phyloP scores from a whole-genome alignment of 2,113 vertebrate genomes.

The Myrmecophaga tridactyla region DNA sequence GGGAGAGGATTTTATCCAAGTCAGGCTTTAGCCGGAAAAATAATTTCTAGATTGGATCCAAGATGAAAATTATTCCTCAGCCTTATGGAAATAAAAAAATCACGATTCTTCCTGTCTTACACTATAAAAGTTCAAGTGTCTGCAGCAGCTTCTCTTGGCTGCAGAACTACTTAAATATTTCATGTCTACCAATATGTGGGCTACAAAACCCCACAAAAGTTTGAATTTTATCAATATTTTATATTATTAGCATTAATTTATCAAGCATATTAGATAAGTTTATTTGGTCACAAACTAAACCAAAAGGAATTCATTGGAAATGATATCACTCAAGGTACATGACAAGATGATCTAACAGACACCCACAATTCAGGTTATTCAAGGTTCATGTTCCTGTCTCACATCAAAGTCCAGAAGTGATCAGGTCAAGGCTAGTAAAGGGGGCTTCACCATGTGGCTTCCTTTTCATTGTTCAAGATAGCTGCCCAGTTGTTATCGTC shows the following conservation, averaged over 20 bases:
- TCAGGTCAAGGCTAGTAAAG: not conserved
- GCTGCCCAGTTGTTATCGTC: not conserved
- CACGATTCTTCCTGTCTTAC: constrained; percentile 61
- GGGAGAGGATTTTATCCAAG: constrained; percentile 62
- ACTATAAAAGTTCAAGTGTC: constrained; percentile 66
- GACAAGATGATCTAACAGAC: not conserved
- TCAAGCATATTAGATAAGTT: not conserved
- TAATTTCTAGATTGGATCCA: constrained; percentile 60
- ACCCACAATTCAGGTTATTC: constrained; percentile 17
- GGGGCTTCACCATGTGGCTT: not conserved
- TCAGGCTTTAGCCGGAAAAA: constrained; percentile 59
- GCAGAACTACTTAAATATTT: constrained; percentile 48
- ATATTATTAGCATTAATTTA: constrained; percentile 30
- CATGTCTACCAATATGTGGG: constrained; percentile 10
- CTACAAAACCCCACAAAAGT: not conserved
- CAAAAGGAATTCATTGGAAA: constrained; percentile 8
- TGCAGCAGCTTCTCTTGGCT: constrained; percentile 61
- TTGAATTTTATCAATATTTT: constrained; percentile 42
- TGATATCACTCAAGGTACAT: not conserved
- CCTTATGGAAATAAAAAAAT: constrained; percentile 68
- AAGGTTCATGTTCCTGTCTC: not conserved
- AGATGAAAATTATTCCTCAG: constrained; percentile 58
- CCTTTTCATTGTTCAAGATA: not conserved
- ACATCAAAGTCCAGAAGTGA: constrained; percentile 10
- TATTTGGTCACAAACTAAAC: constrained; percentile 36